A percentile compares a stretch with the other conserved stretches of the same genome.
Evolutionary conservation across 2,888 invertebrate species (phyloP).

Genomic region (Resseliella maxima): DNA sequence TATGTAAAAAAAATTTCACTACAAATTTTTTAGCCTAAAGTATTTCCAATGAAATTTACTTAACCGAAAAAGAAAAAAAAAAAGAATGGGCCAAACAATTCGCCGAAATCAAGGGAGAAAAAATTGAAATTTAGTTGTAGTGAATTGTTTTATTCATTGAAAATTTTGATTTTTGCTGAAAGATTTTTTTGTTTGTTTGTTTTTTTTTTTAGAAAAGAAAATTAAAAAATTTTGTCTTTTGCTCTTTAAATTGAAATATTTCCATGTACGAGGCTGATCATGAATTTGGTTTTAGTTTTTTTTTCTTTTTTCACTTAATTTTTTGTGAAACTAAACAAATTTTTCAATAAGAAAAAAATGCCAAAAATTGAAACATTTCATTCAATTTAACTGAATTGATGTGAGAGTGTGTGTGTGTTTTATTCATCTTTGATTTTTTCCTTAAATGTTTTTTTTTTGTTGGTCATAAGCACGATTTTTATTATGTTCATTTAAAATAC

Average conservation of each 20-base stretch:
- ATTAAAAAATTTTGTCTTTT: not conserved
- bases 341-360: not conserved
- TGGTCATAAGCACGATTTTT: conserved; percentile 34
- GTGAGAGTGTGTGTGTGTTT: not conserved
- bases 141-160: not conserved
- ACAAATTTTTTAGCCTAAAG: conserved; percentile 24
- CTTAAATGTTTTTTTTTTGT: not conserved
- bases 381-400: not conserved
- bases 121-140: too few species aligned
- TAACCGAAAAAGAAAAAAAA: not conserved
- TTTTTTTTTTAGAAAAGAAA: too few species aligned
- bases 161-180: conserved; percentile 17
- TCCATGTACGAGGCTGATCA: not conserved
- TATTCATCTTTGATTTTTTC: not conserved
- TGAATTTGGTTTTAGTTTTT: not conserved
- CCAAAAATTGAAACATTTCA: not conserved
- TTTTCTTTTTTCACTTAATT: too few species aligned
- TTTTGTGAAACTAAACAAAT: not conserved
- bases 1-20: conserved; percentile 47
- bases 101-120: too few species aligned
- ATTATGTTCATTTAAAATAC: not conserved
- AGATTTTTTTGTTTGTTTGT: not conserved
- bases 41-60: not conserved
- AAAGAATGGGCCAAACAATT: not conserved
- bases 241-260: conserved; percentile 22